Evolutionary conservation across 2,797 vertebrate genomes (phyloP), one percentile per base, ranked within the genome.

Genomic region (Mallotus villosus): DNA sequence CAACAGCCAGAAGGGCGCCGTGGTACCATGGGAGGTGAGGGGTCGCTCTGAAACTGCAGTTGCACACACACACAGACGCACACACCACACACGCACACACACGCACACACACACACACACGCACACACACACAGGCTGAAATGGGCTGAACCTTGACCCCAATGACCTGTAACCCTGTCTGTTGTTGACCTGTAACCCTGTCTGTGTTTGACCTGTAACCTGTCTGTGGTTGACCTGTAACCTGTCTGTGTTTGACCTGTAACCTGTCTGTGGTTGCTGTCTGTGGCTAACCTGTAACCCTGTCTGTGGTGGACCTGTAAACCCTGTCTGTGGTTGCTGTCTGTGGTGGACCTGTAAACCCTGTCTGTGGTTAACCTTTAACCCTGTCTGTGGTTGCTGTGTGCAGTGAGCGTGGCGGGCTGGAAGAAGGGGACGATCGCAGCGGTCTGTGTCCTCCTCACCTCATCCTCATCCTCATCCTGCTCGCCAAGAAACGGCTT

Each of bases 381-480:
- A 51, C 49, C 49, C 51, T 53, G 51, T 6, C 51, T 46, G 24
- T 46, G 24, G 1, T 24, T 2, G 27, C 17, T 8, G 61, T 84
- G 6, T 53, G n/a, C 82, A 93, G 93, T 94, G 74, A 92, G 81
- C 71, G 14, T 90, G 77, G 92, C 92, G 0, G 61, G 66, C 29
- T 94, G 93, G 92, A 94, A 94, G 80, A 91, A 91, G 82, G 85
- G 77, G 55, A 72, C 92, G 1, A 90, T 92, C 1, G 86, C 74
- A 2, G 51, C 77, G 32, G 46, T 85, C 68, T 91, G 88, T 78
- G 71, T 91, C 63, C 68, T 92, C 25, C 66, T 92, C 14, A 0
- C 87, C 62, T 90, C 74, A 73, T 71, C 4, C 4, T 91, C 63
- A 58, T 88, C 78, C 74, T 92, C 4, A 41, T 84, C 3, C 5